Conservation (phyloP, 2,113 vertebrate genomes). For the Scartelaos histophorus region DNA sequence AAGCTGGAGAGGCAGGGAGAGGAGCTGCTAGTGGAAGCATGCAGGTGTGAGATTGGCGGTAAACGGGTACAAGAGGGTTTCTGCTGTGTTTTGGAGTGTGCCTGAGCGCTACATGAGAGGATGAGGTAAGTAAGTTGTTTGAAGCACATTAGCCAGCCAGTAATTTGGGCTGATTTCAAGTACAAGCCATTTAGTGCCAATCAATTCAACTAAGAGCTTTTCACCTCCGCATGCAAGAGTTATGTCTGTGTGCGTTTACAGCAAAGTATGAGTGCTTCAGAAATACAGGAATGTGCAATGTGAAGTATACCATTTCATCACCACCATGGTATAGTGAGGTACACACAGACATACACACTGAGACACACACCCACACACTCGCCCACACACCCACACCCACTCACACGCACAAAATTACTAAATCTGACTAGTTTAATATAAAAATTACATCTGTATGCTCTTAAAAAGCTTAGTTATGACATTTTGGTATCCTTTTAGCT, state of each 20-base stretch:
- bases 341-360: too few relatives aligned
- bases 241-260: slow-evolving; percentile 14
- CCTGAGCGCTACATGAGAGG: slow-evolving; percentile 26
- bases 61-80: slow-evolving; percentile 14
- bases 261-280: not conserved
- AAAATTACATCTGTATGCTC: too few relatives aligned
- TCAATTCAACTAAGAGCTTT: slow-evolving; percentile 63
- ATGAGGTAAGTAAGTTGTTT: slow-evolving; percentile 53
- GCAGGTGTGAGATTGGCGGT: slow-evolving; percentile 10
- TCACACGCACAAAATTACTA: too few relatives aligned
- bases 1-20: slow-evolving; percentile 13
- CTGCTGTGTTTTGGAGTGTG: slow-evolving; percentile 27
- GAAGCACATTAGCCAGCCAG: slow-evolving; percentile 50
- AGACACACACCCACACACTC: too few relatives aligned
- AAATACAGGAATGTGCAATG: not conserved
- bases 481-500: too few relatives aligned
- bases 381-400: too few relatives aligned
- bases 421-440: too few relatives aligned
- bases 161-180: slow-evolving; percentile 61
- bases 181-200: slow-evolving; percentile 55
- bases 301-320: not conserved
- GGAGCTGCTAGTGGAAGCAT: not conserved
- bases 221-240: slow-evolving; percentile 27
- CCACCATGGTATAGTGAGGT: not conserved
- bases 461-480: too few relatives aligned